Conservation (phyloP, 2,888 invertebrate species). For the Polydesmus complanatus region DNA sequence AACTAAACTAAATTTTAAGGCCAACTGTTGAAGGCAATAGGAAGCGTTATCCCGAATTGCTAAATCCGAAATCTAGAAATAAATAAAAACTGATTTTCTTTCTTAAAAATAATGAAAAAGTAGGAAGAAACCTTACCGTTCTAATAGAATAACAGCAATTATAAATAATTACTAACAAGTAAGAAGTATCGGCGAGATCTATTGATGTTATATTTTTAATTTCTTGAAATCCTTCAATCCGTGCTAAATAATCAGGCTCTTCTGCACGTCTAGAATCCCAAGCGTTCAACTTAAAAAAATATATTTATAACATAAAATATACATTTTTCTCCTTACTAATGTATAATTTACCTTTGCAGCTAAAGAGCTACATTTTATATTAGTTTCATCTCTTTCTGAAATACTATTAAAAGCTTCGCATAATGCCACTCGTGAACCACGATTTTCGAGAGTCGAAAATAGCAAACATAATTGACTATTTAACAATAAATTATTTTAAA, state of each 20-base stretch:
- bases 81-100: slow-evolving; percentile 16
- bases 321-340: background rate
- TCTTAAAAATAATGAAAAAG: background rate
- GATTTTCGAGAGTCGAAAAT: slow-evolving; percentile 1
- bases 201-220: slow-evolving; percentile 37
- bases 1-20: slow-evolving; percentile 42
- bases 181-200: slow-evolving; percentile 49
- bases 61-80: slow-evolving; percentile 59
- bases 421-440: slow-evolving; percentile 48
- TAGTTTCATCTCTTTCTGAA: slow-evolving; percentile 27
- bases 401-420: slow-evolving; percentile 48
- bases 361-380: background rate
- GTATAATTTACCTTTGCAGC: background rate
- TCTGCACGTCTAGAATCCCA: slow-evolving; percentile 80
- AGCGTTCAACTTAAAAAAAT: slow-evolving; percentile 53
- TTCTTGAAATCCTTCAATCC: slow-evolving; percentile 60
- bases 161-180: slow-evolving; percentile 51
- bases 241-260: slow-evolving; percentile 75
- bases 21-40: slow-evolving; percentile 53
- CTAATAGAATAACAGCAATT: slow-evolving; percentile 67
- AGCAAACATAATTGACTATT: slow-evolving; percentile 26
- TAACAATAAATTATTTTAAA: slow-evolving; percentile 24
- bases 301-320: slow-evolving; percentile 2
- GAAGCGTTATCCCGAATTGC: slow-evolving; percentile 65
- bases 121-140: slow-evolving; percentile 29